Percentiles rank a stretch among this genome's conserved stretches.
These are phyloP conservation scores for Apodemia zela DNA, from an alignment of 2,888 invertebrate species.

Conservation along the genomic window DNA sequence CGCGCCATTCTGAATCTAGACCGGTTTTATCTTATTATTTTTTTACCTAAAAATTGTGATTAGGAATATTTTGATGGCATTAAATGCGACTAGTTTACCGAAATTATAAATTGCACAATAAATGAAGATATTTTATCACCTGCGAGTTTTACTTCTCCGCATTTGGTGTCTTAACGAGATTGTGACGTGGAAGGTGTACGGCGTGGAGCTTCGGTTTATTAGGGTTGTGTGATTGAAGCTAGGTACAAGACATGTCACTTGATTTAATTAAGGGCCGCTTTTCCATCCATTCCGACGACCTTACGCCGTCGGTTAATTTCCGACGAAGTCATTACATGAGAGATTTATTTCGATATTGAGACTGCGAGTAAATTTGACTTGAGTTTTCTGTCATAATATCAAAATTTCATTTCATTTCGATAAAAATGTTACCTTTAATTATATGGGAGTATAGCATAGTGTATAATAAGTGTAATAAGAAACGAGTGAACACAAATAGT, in stretches of 20 bases:
- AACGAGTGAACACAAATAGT: neutral
- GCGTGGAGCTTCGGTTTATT: conserved; percentile 66
- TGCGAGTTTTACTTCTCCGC: conserved; percentile 20
- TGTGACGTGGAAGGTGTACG: conserved; percentile 45
- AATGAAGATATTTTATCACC: conserved; percentile 14
- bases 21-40: too few relatives aligned
- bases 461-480: too few relatives aligned
- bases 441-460: too few relatives aligned
- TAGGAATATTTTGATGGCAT: too few relatives aligned
- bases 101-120: neutral
- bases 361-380: conserved; percentile 32
- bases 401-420: conserved; percentile 16
- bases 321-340: conserved; percentile 61
- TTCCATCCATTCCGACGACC: conserved; percentile 70
- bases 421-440: neutral
- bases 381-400: conserved; percentile 26
- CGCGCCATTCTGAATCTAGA: too few relatives aligned
- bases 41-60: too few relatives aligned
- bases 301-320: conserved; percentile 72
- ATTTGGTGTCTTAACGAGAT: conserved; percentile 22
- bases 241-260: conserved; percentile 75
- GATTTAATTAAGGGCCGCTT: conserved; percentile 79
- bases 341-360: conserved; percentile 74
- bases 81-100: neutral
- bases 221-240: conserved; percentile 78